Base-by-base conservation (phyloP, 1,140 invertebrate genomes). In the Pachyrhynchus sulphureomaculatus region DNA sequence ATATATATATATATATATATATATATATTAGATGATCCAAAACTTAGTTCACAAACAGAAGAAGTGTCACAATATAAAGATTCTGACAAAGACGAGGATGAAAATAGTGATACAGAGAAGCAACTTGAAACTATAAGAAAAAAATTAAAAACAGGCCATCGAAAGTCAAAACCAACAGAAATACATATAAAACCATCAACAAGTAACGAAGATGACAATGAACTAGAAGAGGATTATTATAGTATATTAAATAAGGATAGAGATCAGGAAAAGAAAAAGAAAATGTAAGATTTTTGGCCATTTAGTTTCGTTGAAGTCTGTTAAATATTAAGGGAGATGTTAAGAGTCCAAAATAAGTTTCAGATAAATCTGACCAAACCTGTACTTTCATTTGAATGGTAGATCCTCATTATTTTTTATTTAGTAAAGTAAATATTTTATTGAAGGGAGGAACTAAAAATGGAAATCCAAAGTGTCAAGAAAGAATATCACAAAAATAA, bases 21-120 rank as follows among this genome's bases (percentile, higher is more conserved):
- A n/a, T n/a, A n/a, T n/a, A n/a, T n/a, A n/a, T 23, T 49, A 41
- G 82, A 91, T 75, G 96, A 99, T 81, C 93, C 95, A 4, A 92
- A 90, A 74, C 79, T 98, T 10, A 95, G 88, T 77, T 84, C 86
- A 60, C 77, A 86, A 67, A 81, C 86, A 26, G 81, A 83, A 65
- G 55, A 72, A 71, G 68, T 62, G 52, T 45, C 47, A 66, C 42
- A 29, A 53, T 23, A 54, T 56, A 62, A 67, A 67, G 64, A 67
- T 71, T 62, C 74, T 68, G 61, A 59, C 64, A 75, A 77, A 24
- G 68, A 70, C 61, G 49, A 63, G 33, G 66, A 67, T 45, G 70
- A 74, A 76, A 68, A 77, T 74, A 39, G 73, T 79, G 67, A 77
- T 75, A 67, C 79, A 77, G 67, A 83, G 78, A 70, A 79, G 71